Evolutionary conservation across 1,140 invertebrate species (phyloP).

Genomic region (Zaprionus inermis): DNA sequence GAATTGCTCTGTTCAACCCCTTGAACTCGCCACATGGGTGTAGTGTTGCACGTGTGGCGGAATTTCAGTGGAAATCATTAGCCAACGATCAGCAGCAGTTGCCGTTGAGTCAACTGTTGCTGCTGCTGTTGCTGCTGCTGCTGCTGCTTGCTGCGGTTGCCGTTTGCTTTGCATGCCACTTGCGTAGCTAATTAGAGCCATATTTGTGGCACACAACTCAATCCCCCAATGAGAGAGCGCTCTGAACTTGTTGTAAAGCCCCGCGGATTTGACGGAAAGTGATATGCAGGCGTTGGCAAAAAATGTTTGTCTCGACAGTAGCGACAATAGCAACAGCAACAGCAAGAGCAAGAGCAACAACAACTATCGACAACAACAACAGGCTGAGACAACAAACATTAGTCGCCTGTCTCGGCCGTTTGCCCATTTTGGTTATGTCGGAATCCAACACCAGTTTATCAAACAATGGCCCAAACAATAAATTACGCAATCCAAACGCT

Average conservation of each 20-base stretch:
- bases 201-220: slow-evolving; percentile 59
- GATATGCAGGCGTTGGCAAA: slow-evolving; percentile 79
- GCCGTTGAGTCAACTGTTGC: not conserved
- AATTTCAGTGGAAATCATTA: slow-evolving; percentile 51
- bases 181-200: slow-evolving; percentile 80
- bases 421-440: slow-evolving; percentile 70
- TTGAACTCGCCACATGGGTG: slow-evolving; percentile 66
- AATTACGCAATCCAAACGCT: slow-evolving; percentile 84
- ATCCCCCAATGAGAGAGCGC: slow-evolving; percentile 37
- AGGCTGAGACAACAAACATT: slow-evolving; percentile 36
- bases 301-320: slow-evolving; percentile 52
- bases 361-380: slow-evolving; percentile 18
- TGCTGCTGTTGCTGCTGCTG: not conserved
- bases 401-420: slow-evolving; percentile 58
- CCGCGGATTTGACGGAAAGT: slow-evolving; percentile 74
- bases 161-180: slow-evolving; percentile 66
- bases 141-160: not conserved
- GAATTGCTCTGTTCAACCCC: slow-evolving; percentile 72
- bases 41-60: slow-evolving; percentile 41
- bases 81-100: slow-evolving; percentile 37
- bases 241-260: slow-evolving; percentile 54
- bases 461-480: slow-evolving; percentile 80
- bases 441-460: slow-evolving; percentile 80
- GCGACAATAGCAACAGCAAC: slow-evolving; percentile 37
- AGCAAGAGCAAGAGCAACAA: slow-evolving; percentile 17